Evolutionary conservation across 1,140 invertebrate species (phyloP).

Genomic region (Camponotus floridanus): DNA sequence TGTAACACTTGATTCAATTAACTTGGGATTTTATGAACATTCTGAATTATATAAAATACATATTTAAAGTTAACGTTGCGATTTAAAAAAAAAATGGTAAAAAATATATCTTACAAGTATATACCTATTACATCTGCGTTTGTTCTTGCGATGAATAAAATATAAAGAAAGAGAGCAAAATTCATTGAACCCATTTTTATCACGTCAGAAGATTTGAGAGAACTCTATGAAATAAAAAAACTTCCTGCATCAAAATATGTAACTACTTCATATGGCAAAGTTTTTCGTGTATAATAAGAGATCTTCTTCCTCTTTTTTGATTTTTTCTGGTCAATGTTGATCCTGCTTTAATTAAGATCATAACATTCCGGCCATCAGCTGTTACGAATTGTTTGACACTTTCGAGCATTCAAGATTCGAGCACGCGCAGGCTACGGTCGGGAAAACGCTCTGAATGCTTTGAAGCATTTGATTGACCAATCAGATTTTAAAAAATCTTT

Average conservation of each 20-base stretch:
- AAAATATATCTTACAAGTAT: background rate
- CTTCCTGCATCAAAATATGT: no score
- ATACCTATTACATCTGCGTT: conserved; percentile 23
- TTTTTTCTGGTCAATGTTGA: no score
- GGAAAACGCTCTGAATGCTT: no score
- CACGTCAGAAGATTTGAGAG: background rate
- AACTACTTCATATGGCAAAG: background rate
- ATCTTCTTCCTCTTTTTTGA: no score
- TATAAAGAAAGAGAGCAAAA: background rate
- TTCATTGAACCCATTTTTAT: background rate
- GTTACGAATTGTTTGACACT: no score
- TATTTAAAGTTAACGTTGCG: background rate
- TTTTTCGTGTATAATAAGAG: background rate
- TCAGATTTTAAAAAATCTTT: no score
- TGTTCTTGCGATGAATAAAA: background rate
- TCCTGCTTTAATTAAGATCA: no score
- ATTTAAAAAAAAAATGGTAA: background rate
- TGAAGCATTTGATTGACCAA: no score
- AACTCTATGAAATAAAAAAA: background rate
- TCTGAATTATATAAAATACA: background rate
- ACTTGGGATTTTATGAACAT: background rate
- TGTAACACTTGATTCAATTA: background rate
- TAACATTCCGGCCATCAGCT: no score
- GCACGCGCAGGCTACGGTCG: no score
- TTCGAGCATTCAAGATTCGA: background rate